These are phyloP conservation scores for Phainopepla nitens DNA, from an alignment of 2,113 vertebrate genomes.

Conservation along the genomic window DNA sequence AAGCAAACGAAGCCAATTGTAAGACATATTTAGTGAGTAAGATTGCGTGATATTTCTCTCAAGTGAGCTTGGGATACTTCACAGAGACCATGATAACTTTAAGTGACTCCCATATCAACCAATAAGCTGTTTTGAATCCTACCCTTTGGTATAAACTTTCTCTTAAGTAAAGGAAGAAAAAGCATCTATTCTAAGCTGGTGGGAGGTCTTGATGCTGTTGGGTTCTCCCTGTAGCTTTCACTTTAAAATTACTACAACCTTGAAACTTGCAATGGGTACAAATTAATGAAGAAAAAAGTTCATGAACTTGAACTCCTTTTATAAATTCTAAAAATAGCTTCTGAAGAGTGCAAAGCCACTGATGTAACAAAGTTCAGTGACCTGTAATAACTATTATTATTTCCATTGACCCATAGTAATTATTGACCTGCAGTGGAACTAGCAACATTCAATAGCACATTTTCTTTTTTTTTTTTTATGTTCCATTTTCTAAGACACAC, in stretches of 20 bases:
- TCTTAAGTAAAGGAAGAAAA: neutral
- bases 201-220: neutral
- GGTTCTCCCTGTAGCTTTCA: neutral
- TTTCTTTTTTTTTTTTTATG: neutral
- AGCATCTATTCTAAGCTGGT: neutral
- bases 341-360: neutral
- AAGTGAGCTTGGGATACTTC: neutral
- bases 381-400: constrained; percentile 8
- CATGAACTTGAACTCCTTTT: neutral
- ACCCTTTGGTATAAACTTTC: neutral
- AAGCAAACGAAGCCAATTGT: neutral
- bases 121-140: neutral
- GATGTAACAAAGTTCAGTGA: neutral
- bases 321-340: neutral
- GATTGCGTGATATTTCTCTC: neutral
- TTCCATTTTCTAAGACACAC: neutral
- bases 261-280: neutral
- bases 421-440: neutral
- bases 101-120: neutral
- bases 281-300: neutral
- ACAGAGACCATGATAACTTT: neutral
- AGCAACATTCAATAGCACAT: neutral
- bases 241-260: neutral
- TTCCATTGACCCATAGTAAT: neutral
- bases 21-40: neutral